Evolutionary conservation across 2,797 vertebrate species (phyloP), one percentile per base, ranked within the genome.

Genomic region (Crypturellus tataupa): DNA sequence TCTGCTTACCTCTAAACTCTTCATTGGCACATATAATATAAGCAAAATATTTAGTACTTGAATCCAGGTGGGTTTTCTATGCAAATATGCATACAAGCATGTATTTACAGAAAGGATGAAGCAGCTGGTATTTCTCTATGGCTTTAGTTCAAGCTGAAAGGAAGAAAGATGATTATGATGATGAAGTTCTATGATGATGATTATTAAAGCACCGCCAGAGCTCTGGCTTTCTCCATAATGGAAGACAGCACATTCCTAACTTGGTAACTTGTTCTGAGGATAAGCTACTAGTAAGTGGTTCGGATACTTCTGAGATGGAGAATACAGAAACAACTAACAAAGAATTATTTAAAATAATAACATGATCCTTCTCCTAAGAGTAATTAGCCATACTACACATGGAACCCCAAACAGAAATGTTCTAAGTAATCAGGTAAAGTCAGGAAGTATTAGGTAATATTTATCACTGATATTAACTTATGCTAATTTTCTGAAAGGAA

Each of bases 101-200:
- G 27, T 76, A 59, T 94, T 89, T 89, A 76, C 40, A 71, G 16
- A 47, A 49, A 91, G 73, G 59, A 75, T 31, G 49, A 93, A 91
- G 23, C 42, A 47, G 68, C 92, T 78, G 71, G 49, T 70, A 63
- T 90, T 94, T 91, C 70, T 94, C 35, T 63, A 70, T 68, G 92
- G 68, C 65, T 6, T 86, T 72, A 94, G 37, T 95, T 95, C 82
- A 91, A 64, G 77, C 67, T 84, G 67, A 88, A 70, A 67, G 67
- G 73, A 70, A 93, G 59, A 87, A 82, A 88, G 59, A 79, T 90
- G 16, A 91, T 96, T 94, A 86, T 87, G 69, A 33, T 96, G 89
- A 93, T 90, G 84, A 90, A 88, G 39, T 93, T 84, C 86, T 78
- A 88, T 23, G 76, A 80, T 71, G 85, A 79, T 95, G 81, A 60